A percentile compares a stretch with the other conserved stretches of the same genome.
These are phyloP conservation scores for Podiceps cristatus DNA, from an alignment of 2,113 vertebrate genomes.

Conservation along the genomic window DNA sequence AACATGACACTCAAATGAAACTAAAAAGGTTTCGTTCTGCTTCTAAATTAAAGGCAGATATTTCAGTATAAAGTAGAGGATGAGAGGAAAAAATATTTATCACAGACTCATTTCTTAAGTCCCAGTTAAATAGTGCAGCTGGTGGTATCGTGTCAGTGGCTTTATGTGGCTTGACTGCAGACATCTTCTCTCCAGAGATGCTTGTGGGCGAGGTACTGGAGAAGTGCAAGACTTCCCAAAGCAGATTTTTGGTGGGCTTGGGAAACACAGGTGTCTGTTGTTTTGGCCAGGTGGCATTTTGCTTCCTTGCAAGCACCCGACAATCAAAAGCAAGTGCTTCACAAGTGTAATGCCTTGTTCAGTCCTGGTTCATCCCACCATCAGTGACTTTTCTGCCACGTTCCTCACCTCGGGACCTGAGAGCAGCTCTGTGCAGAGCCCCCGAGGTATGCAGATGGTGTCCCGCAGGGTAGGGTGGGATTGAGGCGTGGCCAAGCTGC, in stretches of 20 bases:
- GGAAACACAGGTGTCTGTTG: not conserved
- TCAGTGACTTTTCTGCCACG: not conserved
- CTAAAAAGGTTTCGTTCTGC: not conserved
- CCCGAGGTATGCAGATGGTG: not conserved
- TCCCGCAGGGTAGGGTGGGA: not conserved
- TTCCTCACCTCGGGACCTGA: not conserved
- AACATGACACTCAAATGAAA: not conserved
- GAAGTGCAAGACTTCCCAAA: not conserved
- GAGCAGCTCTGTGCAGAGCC: not conserved
- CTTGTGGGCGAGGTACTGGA: fast-evolving
- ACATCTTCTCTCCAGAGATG: not conserved
- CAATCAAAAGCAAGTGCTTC: not conserved
- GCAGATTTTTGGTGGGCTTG: not conserved
- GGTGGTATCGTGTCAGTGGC: too few species aligned
- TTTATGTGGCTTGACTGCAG: fast-evolving
- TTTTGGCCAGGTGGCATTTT: not conserved
- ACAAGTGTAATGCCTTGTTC: not conserved
- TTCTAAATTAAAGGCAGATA: not conserved
- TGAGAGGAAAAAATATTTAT: not conserved
- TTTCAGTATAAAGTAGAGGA: not conserved
- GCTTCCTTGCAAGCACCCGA: not conserved
- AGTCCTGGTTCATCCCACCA: not conserved
- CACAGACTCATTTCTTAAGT: not conserved
- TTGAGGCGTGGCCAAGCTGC: not conserved
- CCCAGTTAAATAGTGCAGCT: not conserved